Conservation (phyloP, 2,797 vertebrate species). For the Cygnus olor region DNA sequence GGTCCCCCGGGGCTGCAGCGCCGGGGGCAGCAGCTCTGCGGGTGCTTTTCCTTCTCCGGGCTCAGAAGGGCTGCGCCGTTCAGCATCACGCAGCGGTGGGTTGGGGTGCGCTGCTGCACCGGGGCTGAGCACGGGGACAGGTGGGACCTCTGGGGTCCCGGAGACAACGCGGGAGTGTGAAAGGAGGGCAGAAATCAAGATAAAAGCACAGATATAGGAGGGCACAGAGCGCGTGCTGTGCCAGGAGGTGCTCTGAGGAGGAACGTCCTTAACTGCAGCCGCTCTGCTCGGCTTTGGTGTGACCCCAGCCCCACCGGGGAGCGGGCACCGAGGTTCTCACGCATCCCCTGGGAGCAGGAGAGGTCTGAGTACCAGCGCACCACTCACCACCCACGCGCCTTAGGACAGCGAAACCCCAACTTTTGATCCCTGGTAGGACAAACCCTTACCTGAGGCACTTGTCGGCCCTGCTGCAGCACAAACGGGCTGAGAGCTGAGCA, state of each 20-base stretch:
- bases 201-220: neutral
- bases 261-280: neutral
- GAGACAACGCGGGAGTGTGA: neutral
- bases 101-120: neutral
- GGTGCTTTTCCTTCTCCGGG: neutral
- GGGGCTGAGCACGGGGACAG: neutral
- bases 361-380: neutral
- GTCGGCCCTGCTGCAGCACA: neutral
- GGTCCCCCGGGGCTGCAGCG: too few relatives aligned
- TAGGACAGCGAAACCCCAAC: neutral
- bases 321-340: neutral
- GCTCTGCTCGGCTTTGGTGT: neutral
- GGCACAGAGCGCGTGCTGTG: neutral
- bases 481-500: neutral
- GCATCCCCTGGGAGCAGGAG: neutral
- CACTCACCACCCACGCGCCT: neutral
- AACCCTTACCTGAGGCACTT: neutral
- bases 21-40: accelerated
- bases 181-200: neutral
- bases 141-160: neutral
- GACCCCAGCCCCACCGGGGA: neutral
- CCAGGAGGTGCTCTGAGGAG: accelerated
- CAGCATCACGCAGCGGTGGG: neutral
- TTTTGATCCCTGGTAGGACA: too few relatives aligned
- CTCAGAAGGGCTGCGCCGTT: neutral